Percentiles rank a stretch among this genome's conserved stretches.
phyloP scores from a whole-genome alignment of 1,140 invertebrate genomes.

The fruit fly (Drosophila melanogaster) region Release_6_plus_ISO1_MT NC_004354.4:19023001-19023500 shows the following conservation, averaged over 20 bases:
- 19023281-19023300: slow-evolving; percentile 80
- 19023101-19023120: slow-evolving; percentile 55
- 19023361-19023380: not conserved
- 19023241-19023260: slow-evolving; percentile 78
- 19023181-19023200: slow-evolving; percentile 3
- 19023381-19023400: too few relatives aligned
- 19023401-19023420: not conserved
- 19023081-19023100: slow-evolving; percentile 50
- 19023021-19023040: slow-evolving; percentile 21
- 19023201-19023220: slow-evolving; percentile 54
- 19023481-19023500: not conserved
- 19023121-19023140: slow-evolving; percentile 65
- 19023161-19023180: not conserved
- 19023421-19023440: not conserved
- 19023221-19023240: slow-evolving; percentile 74
- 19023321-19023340: not conserved
- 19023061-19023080: slow-evolving; percentile 5
- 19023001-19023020: slow-evolving; percentile 6
- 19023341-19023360: not conserved
- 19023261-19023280: slow-evolving; percentile 81
- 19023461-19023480: not conserved
- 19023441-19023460: not conserved
- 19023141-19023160: slow-evolving; percentile 37
- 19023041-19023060: slow-evolving; percentile 8
- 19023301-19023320: slow-evolving; percentile 26